Evolutionary conservation across 2,113 vertebrate species (phyloP).

Genomic region (Entelurus aequoreus): DNA sequence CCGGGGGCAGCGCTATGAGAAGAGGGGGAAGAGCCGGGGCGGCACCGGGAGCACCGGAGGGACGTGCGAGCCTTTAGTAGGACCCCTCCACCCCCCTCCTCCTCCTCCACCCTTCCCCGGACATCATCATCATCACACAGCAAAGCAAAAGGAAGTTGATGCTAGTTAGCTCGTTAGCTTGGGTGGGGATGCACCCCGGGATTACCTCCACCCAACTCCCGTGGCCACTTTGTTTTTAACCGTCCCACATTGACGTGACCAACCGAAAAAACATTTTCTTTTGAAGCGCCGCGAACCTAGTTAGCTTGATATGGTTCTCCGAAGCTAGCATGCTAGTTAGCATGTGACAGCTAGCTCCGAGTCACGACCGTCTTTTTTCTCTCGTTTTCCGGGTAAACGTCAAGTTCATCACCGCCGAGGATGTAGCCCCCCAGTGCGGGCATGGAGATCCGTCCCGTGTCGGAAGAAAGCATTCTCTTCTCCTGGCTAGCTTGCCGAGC

Average conservation of each 20-base stretch:
- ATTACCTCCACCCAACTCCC: neutral
- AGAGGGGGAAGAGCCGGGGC: slow-evolving; percentile 32
- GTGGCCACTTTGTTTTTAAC: neutral
- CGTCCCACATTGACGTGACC: too few species aligned
- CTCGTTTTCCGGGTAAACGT: neutral
- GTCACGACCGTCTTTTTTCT: slow-evolving; percentile 50
- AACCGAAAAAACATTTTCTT: neutral
- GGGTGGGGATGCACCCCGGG: slow-evolving; percentile 45
- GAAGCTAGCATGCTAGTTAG: slow-evolving; percentile 50
- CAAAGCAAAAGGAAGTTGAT: slow-evolving; percentile 50
- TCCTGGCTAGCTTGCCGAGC: slow-evolving; percentile 45
- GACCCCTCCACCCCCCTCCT: neutral
- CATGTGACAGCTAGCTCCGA: slow-evolving; percentile 44
- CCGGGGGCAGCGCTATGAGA: slow-evolving; percentile 51
- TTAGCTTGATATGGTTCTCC: slow-evolving; percentile 23
- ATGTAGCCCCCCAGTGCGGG: slow-evolving; percentile 13
- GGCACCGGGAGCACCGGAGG: slow-evolving; percentile 26
- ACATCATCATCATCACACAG: slow-evolving; percentile 23
- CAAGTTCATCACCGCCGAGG: neutral
- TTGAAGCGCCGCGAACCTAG: neutral
- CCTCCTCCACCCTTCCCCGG: slow-evolving; percentile 1
- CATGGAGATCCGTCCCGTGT: slow-evolving; percentile 51
- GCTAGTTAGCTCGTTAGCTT: slow-evolving; percentile 56
- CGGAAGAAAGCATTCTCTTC: slow-evolving; percentile 43
- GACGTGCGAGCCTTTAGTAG: slow-evolving; percentile 25